Evolutionary conservation across 2,113 vertebrate species (phyloP), one percentile per base, ranked within the genome.

Genomic region (Microcebus jonahi): DNA sequence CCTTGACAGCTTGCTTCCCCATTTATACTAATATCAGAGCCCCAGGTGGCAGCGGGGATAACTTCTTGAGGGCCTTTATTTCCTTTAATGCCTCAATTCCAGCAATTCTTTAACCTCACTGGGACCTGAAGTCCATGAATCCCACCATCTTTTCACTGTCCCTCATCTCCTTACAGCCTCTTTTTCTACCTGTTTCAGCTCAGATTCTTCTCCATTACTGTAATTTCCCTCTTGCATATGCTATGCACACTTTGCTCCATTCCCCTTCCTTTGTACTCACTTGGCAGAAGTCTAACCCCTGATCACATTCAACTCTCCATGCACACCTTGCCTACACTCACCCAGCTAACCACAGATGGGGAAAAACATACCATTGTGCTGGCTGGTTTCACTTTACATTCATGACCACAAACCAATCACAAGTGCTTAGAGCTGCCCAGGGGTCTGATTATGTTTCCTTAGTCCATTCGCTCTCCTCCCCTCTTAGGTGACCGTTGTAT

Each of bases 1-100:
- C 76, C 57, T 97, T 94, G 79, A 91, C 31, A 42, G 70, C 48
- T 93, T 42, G 36, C 13, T 59, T 81, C 48, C 91, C 42, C 70
- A 23, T 70, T 39, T 42, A 20, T 45, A 34, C 59, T 75, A 55
- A 17, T 18, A 55, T 55, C 5, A 14, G 45, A 90, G n/a, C 48
- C 11, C 76, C 36, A 0, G 20, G 25, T 68, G 45, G n/a, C n/a
- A 29, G 9, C 31, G 3, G 55, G 48, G 15, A 81, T 57, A 53
- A 55, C 27, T 75, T 82, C 34, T 75, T 27, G 7, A 87, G 88
- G 21, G 27, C 1, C 8, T n/a, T 68, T 95, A 27, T 67, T 45
- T 25, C 83, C 63, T 29, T 55, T 34, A 20, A 8, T 80, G 31
- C 14, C 12, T 79, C 27, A 48, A 14, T 5, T n/a, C 50, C 53